A percentile compares a stretch with the other conserved stretches of the same genome.
Evolutionary conservation across 2,113 vertebrate species (phyloP).

Genomic region (Sphyrna mokarran): DNA sequence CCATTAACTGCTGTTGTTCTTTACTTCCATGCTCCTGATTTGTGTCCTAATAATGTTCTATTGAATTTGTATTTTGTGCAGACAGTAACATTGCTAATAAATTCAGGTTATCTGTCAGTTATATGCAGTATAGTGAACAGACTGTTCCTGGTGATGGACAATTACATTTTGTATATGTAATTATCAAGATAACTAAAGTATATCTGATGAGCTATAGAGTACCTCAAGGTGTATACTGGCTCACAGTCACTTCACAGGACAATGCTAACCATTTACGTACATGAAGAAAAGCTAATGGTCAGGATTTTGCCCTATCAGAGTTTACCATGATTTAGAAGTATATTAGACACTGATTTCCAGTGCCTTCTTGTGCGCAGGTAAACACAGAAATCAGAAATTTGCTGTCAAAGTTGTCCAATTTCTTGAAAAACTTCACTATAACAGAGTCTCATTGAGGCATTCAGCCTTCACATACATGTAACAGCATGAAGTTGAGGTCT

Average conservation of each 20-base stretch:
- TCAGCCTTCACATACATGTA: not conserved
- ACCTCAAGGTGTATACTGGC: not conserved
- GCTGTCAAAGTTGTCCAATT: not conserved
- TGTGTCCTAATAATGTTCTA: not conserved
- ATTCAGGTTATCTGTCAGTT: not conserved
- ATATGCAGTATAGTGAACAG: not conserved
- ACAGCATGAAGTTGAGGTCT: not conserved
- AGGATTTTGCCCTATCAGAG: not conserved
- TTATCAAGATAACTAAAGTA: not conserved
- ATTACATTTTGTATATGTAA: not conserved
- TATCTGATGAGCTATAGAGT: not conserved
- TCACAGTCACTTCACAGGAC: not conserved
- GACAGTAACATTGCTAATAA: conserved; percentile 5
- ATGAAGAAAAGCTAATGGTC: not conserved
- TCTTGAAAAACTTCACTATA: not conserved
- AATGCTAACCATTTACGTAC: not conserved
- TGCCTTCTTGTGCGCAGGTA: not conserved
- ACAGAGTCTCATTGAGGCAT: not conserved
- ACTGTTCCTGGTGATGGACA: not conserved
- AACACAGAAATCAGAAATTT: not conserved
- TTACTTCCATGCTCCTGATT: not conserved
- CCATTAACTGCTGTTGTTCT: not conserved
- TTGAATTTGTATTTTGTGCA: not conserved
- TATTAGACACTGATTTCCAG: not conserved
- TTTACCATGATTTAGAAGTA: not conserved